A percentile compares a stretch with the other conserved stretches of the same genome.
These are phyloP conservation scores for Morus bassanus DNA, from an alignment of 2,797 vertebrate species.

Conservation along the genomic window DNA sequence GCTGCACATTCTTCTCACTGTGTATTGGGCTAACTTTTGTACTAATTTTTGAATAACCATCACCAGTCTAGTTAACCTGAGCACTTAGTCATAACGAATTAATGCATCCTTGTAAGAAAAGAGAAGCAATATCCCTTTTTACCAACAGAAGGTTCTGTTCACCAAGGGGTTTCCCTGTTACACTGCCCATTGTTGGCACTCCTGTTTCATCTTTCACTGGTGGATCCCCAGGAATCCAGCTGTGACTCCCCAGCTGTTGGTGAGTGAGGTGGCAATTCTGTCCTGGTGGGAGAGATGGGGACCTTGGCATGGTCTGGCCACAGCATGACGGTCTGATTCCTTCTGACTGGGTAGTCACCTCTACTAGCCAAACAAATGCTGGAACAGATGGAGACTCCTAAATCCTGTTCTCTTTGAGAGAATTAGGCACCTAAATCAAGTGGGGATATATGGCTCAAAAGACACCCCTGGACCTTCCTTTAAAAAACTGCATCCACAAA, in stretches of 20 bases:
- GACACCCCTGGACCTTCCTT: neutral
- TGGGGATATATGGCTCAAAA: neutral
- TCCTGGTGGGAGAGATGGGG: neutral
- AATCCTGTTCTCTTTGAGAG: neutral
- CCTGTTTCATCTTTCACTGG: rapidly evolving
- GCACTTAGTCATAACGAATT: neutral
- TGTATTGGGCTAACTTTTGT: neutral
- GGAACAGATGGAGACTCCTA: neutral
- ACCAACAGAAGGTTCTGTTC: neutral
- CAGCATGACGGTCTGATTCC: neutral
- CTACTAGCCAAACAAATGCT: neutral
- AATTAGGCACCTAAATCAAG: neutral
- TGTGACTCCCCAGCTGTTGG: neutral
- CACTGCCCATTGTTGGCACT: neutral
- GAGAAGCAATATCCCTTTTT: neutral
- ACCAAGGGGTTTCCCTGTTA: neutral
- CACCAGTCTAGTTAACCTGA: neutral
- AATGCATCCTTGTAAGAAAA: neutral
- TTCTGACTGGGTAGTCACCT: neutral
- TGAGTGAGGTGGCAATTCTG: neutral
- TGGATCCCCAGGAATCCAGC: neutral
- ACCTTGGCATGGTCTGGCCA: neutral
- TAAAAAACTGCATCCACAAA: neutral
- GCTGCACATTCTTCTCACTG: neutral
- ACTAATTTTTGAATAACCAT: neutral